These are phyloP conservation scores for Bucco capensis DNA, from an alignment of 2,113 vertebrate species.

Conservation along the genomic window DNA sequence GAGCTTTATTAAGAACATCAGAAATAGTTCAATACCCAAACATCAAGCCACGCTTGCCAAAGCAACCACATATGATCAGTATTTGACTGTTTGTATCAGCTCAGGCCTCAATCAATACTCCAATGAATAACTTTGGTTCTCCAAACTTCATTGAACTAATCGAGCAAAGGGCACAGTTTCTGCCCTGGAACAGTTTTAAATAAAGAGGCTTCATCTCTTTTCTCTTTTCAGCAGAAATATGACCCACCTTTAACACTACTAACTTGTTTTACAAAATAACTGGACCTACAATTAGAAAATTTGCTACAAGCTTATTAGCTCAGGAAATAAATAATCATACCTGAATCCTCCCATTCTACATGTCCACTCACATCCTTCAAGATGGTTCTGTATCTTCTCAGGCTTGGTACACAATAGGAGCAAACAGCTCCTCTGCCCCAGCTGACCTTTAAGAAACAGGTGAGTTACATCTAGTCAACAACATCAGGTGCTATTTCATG, in stretches of 20 bases:
- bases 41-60: not conserved
- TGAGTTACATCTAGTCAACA: not conserved
- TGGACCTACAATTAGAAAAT: not conserved
- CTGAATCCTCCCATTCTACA: not conserved
- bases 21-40: not conserved
- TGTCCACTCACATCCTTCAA: not conserved
- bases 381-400: fast-evolving
- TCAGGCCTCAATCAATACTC: not conserved
- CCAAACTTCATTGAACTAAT: not conserved
- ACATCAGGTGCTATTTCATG: not conserved
- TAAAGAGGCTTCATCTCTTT: not conserved
- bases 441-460: not conserved
- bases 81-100: not conserved
- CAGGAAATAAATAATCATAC: not conserved
- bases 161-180: not conserved
- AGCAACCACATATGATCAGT: not conserved
- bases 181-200: fast-evolving
- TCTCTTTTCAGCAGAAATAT: not conserved
- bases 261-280: not conserved
- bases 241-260: not conserved
- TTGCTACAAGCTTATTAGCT: not conserved
- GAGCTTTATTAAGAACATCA: not conserved
- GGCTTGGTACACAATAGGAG: fast-evolving
- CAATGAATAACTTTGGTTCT: not conserved
- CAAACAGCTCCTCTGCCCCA: fast-evolving